Conservation (phyloP, 2,888 invertebrate genomes). For the Serrognathus titanus region DNA sequence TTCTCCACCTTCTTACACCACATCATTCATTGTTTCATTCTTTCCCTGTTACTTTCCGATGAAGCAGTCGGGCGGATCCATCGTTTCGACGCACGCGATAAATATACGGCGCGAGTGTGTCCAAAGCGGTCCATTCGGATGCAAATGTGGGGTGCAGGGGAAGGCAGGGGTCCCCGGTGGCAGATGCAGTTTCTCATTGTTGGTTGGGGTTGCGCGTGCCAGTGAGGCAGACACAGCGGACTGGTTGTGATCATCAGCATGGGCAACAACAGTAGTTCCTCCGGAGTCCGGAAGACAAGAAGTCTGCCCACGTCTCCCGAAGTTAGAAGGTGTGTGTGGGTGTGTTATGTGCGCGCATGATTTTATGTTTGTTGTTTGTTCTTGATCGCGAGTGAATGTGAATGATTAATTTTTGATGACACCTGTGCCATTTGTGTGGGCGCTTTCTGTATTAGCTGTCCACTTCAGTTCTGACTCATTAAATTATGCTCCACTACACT, state of each 20-base stretch:
- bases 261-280: conserved; percentile 42
- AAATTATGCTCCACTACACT: too few relatives aligned
- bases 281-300: conserved; percentile 54
- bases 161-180: conserved; percentile 27
- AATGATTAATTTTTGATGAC: too few relatives aligned
- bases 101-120: conserved; percentile 10
- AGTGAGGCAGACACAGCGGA: conserved; percentile 12
- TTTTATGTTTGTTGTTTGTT: too few relatives aligned
- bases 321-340: conserved; percentile 37
- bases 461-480: too few relatives aligned
- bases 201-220: conserved; percentile 29
- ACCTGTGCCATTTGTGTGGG: too few relatives aligned
- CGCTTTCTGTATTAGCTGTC: too few relatives aligned
- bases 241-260: conserved; percentile 29
- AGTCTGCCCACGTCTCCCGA: conserved; percentile 70
- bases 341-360: not conserved
- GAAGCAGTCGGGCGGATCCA: too few relatives aligned
- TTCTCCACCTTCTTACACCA: too few relatives aligned
- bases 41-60: too few relatives aligned
- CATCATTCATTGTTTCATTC: too few relatives aligned
- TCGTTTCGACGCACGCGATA: not conserved
- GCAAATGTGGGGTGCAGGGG: conserved; percentile 39
- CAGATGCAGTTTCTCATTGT: conserved; percentile 34
- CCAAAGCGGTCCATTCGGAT: conserved; percentile 36
- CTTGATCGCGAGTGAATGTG: too few relatives aligned